Percentiles rank a stretch among this genome's conserved stretches.
phyloP scores from a whole-genome alignment of 2,113 vertebrate species.

The Prunella fulvescens region DNA sequence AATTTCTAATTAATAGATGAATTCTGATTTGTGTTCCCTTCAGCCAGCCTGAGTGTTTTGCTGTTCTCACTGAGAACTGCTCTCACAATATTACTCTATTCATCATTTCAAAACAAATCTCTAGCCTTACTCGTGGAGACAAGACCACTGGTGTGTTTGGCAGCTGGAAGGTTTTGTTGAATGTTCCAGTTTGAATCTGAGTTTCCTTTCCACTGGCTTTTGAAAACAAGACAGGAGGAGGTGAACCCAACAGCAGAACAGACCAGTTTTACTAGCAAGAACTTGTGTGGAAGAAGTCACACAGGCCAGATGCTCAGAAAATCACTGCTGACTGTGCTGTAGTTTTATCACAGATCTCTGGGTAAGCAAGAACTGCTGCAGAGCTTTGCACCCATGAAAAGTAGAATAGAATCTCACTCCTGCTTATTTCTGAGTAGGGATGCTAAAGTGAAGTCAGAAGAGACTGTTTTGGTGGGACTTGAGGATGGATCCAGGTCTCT shows the following conservation, averaged over 20 bases:
- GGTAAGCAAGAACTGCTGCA: neutral
- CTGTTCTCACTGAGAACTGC: neutral
- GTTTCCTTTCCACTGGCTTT: constrained; percentile 27
- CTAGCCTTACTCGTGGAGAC: constrained; percentile 20
- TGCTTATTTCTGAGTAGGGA: neutral
- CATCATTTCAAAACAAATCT: constrained; percentile 22
- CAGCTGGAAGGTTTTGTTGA: constrained; percentile 13
- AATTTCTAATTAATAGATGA: neutral
- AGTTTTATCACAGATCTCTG: neutral
- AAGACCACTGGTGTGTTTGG: constrained; percentile 27
- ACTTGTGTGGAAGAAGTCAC: neutral
- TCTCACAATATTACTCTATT: constrained; percentile 30
- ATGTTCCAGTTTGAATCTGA: constrained; percentile 14
- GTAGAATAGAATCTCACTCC: neutral
- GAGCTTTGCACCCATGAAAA: neutral
- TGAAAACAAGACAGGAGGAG: constrained; percentile 21
- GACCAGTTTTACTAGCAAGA: neutral
- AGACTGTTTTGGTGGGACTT: neutral
- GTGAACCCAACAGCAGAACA: neutral
- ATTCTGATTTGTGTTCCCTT: neutral
- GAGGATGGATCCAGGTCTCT: neutral
- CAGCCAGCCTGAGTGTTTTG: neutral
- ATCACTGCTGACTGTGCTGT: neutral
- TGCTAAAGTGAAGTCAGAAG: neutral
- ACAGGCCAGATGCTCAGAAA: neutral